Evolutionary conservation across 1,140 invertebrate genomes (phyloP).

Genomic region (Lepeophtheirus salmonis): DNA sequence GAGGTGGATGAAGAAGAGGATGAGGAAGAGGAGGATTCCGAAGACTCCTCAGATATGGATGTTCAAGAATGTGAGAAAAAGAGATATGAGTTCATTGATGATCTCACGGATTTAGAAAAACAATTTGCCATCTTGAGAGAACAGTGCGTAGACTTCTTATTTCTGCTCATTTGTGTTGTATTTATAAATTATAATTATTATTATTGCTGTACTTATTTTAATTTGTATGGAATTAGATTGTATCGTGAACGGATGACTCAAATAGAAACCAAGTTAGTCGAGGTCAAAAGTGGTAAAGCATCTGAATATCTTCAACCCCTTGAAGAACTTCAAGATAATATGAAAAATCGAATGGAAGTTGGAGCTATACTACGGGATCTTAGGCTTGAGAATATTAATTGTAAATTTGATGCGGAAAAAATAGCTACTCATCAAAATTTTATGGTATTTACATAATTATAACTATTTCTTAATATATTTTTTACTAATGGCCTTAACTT

Average conservation of each 20-base stretch:
- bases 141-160: no score
- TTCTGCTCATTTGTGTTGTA: background rate
- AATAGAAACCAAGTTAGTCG: conserved; percentile 61
- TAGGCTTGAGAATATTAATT: conserved; percentile 57
- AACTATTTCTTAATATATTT: no score
- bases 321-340: conserved; percentile 59
- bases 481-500: no score
- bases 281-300: conserved; percentile 61
- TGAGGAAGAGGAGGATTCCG: conserved; percentile 31
- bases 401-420: conserved; percentile 70
- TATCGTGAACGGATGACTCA: conserved; percentile 53
- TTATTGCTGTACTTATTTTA: conserved; percentile 6
- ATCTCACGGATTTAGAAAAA: conserved; percentile 64
- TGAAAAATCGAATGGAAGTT: conserved; percentile 63
- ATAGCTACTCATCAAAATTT: conserved; percentile 69
- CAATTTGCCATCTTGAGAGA: conserved; percentile 70
- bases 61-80: conserved; percentile 71
- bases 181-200: background rate
- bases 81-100: conserved; percentile 58
- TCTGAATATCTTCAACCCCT: conserved; percentile 69
- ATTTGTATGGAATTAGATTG: conserved; percentile 1
- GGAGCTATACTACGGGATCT: conserved; percentile 59
- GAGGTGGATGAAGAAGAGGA: conserved; percentile 28
- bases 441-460: no score
- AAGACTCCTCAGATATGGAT: conserved; percentile 53